phyloP scores from a whole-genome alignment of 1,140 invertebrate genomes.

The Pseudobourletiella spinata region DNA sequence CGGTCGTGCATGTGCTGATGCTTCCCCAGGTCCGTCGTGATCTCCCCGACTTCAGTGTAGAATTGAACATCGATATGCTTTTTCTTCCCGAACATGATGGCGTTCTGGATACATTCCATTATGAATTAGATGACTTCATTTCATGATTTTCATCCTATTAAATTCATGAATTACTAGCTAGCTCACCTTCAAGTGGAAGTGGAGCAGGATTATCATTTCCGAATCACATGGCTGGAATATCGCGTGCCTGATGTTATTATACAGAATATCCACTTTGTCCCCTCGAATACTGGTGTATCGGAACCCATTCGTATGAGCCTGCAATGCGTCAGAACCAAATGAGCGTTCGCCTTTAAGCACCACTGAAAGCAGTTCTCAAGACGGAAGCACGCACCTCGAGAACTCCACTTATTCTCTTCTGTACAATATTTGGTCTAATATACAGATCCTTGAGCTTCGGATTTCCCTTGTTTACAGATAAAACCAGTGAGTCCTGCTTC shows the following conservation, averaged over 20 bases:
- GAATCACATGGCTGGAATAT: constrained; percentile 99
- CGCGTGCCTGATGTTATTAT: constrained; percentile 99
- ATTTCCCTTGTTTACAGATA: constrained; percentile 94
- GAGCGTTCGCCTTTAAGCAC: too few relatives aligned
- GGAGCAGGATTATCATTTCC: constrained; percentile 98
- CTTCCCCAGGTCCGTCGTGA: constrained; percentile 97
- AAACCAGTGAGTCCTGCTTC: constrained; percentile 94
- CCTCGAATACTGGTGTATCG: constrained; percentile 95
- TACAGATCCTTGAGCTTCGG: constrained; percentile 98
- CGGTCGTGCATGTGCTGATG: constrained; percentile 99
- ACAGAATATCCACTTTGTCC: constrained; percentile 98
- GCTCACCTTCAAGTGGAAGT: constrained; percentile 91
- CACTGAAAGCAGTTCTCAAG: too few relatives aligned
- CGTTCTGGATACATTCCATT: constrained; percentile 56
- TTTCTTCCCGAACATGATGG: constrained; percentile 99
- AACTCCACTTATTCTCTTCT: constrained; percentile 85
- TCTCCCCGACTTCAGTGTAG: constrained; percentile 99
- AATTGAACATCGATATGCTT: constrained; percentile 99
- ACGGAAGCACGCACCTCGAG: constrained; percentile 12
- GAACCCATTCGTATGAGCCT: constrained; percentile 96
- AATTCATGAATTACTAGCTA: too few relatives aligned
- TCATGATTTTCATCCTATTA: too few relatives aligned
- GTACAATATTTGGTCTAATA: constrained; percentile 96
- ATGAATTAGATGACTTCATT: too few relatives aligned
- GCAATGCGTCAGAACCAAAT: constrained; percentile 49